Conservation (phyloP, 92 coral and sea anemone species). For the Porites rus region DNA sequence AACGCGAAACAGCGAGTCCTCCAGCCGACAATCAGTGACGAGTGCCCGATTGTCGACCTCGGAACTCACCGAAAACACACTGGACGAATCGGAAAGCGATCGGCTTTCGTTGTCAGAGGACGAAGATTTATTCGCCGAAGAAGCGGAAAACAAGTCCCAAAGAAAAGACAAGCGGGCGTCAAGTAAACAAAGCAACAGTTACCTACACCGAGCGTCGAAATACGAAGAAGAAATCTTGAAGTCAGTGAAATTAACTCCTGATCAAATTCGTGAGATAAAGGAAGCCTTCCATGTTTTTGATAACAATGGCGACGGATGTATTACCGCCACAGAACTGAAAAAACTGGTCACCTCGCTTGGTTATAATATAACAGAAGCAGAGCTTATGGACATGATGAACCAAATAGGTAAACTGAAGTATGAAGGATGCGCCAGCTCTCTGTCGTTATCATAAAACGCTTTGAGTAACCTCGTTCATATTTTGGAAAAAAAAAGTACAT, state of each 20-base stretch:
- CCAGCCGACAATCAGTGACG: conserved; percentile 52
- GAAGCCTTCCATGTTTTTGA: conserved; percentile 96
- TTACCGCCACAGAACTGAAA: conserved; percentile 92
- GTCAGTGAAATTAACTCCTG: conserved; percentile 17
- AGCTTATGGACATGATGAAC: conserved; percentile 99
- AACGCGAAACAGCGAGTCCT: conserved; percentile 29
- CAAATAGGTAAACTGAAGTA: conserved; percentile 78
- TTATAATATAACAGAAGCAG: conserved; percentile 98
- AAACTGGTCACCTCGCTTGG: conserved; percentile 94
- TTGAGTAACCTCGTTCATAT: no score
- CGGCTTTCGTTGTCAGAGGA: conserved; percentile 71
- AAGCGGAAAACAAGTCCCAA: conserved; percentile 32
- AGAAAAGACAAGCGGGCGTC: conserved; percentile 27
- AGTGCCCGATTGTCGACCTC: conserved; percentile 55
- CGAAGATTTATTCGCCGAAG: conserved; percentile 59
- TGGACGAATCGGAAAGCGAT: conserved; percentile 72
- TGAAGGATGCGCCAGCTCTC: no score
- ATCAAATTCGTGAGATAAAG: conserved; percentile 85
- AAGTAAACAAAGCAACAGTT: conserved; percentile 10
- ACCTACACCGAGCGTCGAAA: conserved; percentile 12
- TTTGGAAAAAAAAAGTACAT: no score
- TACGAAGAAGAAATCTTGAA: conserved; percentile 30
- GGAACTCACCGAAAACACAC: conserved; percentile 41
- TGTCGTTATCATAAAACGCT: no score
- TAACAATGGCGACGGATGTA: conserved; percentile 94